Evolutionary conservation across 1,140 invertebrate genomes (phyloP).

Genomic region (Lutraria rhynchaena): DNA sequence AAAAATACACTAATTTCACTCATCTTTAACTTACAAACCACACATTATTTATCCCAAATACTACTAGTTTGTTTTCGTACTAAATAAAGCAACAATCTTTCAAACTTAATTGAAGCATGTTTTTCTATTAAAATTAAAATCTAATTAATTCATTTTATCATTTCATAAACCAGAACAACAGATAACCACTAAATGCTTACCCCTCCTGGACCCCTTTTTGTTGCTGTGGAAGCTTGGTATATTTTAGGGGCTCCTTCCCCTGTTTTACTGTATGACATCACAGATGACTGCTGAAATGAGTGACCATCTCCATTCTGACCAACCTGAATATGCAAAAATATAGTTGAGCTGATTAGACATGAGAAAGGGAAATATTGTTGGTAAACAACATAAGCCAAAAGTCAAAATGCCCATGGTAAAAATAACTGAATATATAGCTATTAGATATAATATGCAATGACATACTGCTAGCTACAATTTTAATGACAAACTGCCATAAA

Average conservation of each 20-base stretch:
- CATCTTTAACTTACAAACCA: too few species aligned
- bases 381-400: neutral
- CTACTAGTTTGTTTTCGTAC: too few species aligned
- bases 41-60: too few species aligned
- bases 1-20: too few species aligned
- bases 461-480: too few species aligned
- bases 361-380: neutral
- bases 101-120: too few species aligned
- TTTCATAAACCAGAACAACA: too few species aligned
- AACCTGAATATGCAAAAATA: constrained; percentile 29
- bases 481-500: neutral
- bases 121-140: too few species aligned
- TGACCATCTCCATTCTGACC: constrained; percentile 28
- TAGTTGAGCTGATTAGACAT: too few species aligned
- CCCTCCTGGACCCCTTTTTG: constrained; percentile 46
- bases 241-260: constrained; percentile 44
- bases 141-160: too few species aligned
- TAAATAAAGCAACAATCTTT: too few species aligned
- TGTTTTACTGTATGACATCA: constrained; percentile 46
- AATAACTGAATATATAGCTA: neutral
- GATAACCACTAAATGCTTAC: too few species aligned
- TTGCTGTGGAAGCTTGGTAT: constrained; percentile 35
- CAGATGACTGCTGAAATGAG: constrained; percentile 38
- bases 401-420: neutral
- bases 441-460: neutral